Evolutionary conservation across 2,888 invertebrate species (phyloP).

Genomic region (Gisinianus flammeolus): DNA sequence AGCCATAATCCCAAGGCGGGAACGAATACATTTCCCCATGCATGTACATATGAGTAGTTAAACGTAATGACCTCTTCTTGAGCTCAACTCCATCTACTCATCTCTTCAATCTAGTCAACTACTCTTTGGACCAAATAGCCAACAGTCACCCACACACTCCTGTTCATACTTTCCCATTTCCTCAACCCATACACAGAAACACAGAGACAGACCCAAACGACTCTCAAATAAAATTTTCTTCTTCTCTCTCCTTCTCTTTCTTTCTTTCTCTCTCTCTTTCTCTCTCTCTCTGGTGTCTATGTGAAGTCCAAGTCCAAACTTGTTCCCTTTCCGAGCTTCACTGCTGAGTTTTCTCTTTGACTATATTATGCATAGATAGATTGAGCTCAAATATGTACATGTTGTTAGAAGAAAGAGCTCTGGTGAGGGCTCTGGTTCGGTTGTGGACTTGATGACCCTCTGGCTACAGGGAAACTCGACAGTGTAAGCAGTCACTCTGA

Average conservation of each 20-base stretch:
- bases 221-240: too few species aligned
- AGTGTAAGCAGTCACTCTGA: slow-evolving; percentile 20
- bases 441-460: slow-evolving; percentile 29
- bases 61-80: slow-evolving; percentile 11
- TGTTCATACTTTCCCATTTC: too few species aligned
- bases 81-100: slow-evolving; percentile 20
- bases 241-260: not conserved
- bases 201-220: too few species aligned
- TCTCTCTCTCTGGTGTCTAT: not conserved
- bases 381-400: not conserved
- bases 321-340: not conserved
- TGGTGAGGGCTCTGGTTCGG: not conserved
- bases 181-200: too few species aligned
- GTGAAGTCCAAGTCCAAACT: not conserved
- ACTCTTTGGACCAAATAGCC: too few species aligned
- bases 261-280: not conserved
- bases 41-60: not conserved
- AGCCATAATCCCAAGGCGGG: too few species aligned
- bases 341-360: not conserved
- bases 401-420: not conserved
- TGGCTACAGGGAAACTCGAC: slow-evolving; percentile 21
- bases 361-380: not conserved
- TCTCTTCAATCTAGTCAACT: slow-evolving; percentile 11
- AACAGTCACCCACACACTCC: too few species aligned
- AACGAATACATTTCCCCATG: not conserved